These are phyloP conservation scores for Aphidius gifuensis DNA, from an alignment of 1,140 invertebrate species.

Conservation along the genomic window DNA sequence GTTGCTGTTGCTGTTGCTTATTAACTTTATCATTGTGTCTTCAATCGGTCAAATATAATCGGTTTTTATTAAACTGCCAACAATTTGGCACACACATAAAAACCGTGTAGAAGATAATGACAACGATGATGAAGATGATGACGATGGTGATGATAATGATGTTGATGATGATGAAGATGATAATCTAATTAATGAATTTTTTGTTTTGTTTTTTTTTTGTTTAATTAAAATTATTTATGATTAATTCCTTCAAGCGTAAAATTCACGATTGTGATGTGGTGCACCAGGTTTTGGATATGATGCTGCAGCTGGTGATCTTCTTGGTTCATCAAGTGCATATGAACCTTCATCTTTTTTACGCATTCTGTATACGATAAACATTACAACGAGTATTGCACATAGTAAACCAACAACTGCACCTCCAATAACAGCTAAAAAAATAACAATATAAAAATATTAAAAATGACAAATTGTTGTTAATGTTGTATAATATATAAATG, in stretches of 20 bases:
- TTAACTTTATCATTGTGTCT: conserved; percentile 17
- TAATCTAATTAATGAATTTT: too few species aligned
- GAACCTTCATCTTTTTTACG: conserved; percentile 99
- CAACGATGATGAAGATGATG: conserved; percentile 2
- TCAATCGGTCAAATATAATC: conserved; percentile 20
- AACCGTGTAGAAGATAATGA: background rate
- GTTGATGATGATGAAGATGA: too few species aligned
- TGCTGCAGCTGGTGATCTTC: conserved; percentile 85
- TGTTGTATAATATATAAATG: too few species aligned
- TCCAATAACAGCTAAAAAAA: conserved; percentile 88
- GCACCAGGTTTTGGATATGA: conserved; percentile 75
- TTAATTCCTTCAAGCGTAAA: conserved; percentile 79
- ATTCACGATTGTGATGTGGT: conserved; percentile 85
- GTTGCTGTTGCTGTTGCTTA: background rate
- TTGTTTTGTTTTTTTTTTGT: too few species aligned
- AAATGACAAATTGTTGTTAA: too few species aligned
- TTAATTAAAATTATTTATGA: conserved; percentile 7
- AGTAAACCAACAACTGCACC: conserved; percentile 95
- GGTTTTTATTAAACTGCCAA: conserved; percentile 10
- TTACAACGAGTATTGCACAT: conserved; percentile 95
- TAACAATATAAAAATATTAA: background rate
- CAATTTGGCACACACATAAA: conserved; percentile 19
- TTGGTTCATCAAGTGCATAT: conserved; percentile 95
- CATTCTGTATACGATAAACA: conserved; percentile 99
- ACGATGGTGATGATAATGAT: conserved; percentile 23